Conservation (phyloP, 2,888 invertebrate genomes). For the Drosophila mercatorum region DNA sequence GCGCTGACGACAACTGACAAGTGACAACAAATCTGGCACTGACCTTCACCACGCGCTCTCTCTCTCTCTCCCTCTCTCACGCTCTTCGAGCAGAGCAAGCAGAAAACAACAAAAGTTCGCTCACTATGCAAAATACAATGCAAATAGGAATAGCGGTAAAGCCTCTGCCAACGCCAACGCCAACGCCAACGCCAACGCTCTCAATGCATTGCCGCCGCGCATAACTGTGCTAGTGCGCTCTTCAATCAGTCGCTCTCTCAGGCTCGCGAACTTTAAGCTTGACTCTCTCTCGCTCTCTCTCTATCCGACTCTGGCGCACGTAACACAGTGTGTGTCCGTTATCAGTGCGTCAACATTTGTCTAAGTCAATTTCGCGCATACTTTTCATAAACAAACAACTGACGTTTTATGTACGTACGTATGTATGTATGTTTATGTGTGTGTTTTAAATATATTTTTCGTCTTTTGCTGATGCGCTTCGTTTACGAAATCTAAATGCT, state of each 20-base stretch:
- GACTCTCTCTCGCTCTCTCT: constrained; percentile 30
- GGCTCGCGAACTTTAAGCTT: constrained; percentile 26
- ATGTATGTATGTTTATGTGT: not conserved
- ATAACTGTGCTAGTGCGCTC: constrained; percentile 12
- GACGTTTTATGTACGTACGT: constrained; percentile 21
- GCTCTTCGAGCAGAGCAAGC: not conserved
- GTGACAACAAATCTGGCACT: constrained; percentile 44
- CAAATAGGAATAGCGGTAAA: constrained; percentile 2
- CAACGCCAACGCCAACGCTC: constrained; percentile 9
- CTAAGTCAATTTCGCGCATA: constrained; percentile 52
- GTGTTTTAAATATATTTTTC: constrained; percentile 13
- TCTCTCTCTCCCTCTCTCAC: constrained; percentile 22
- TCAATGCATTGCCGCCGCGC: constrained; percentile 3
- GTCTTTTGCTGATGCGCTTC: constrained; percentile 31
- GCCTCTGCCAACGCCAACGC: constrained; percentile 1
- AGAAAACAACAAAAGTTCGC: not conserved
- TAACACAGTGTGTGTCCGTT: constrained; percentile 49
- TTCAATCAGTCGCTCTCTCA: constrained; percentile 1
- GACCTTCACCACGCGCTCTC: constrained; percentile 51
- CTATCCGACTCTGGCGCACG: constrained; percentile 43
- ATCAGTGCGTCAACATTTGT: constrained; percentile 67
- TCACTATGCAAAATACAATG: constrained; percentile 8
- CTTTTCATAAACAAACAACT: constrained; percentile 76
- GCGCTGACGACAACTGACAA: constrained; percentile 16
- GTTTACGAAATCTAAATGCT: constrained; percentile 56